phyloP scores from a whole-genome alignment of 2,888 invertebrate species.

The Caenorhabditis drosophilae region DNA sequence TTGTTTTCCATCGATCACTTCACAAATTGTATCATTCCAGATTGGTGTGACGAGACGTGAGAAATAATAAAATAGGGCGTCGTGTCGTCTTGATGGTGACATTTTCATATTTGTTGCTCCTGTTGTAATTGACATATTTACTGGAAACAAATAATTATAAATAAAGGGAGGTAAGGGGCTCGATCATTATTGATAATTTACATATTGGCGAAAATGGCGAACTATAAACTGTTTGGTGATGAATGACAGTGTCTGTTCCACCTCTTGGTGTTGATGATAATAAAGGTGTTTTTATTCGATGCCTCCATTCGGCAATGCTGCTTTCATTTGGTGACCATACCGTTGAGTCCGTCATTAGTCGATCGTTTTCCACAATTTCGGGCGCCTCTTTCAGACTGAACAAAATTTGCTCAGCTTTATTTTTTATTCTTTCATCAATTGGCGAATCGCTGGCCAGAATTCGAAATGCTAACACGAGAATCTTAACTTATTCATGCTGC shows the following conservation, averaged over 20 bases:
- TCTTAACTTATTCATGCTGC: neutral
- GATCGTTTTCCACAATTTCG: constrained; percentile 29
- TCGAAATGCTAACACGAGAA: constrained; percentile 35
- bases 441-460: constrained; percentile 34
- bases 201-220: constrained; percentile 37
- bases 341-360: constrained; percentile 14
- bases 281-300: constrained; percentile 41
- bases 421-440: constrained; percentile 37
- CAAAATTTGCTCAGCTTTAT: constrained; percentile 40
- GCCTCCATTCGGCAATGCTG: constrained; percentile 51
- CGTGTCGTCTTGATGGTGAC: constrained; percentile 82
- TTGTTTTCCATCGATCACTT: constrained; percentile 25
- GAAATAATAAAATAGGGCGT: constrained; percentile 89
- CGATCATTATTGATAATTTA: constrained; percentile 14
- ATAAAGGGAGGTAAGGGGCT: neutral
- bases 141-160: constrained; percentile 13
- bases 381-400: constrained; percentile 40
- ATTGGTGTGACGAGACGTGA: constrained; percentile 83
- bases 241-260: constrained; percentile 1
- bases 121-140: constrained; percentile 11
- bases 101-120: constrained; percentile 22
- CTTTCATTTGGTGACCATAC: constrained; percentile 48
- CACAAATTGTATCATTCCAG: constrained; percentile 76
- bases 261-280: constrained; percentile 47
- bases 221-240: constrained; percentile 4